Conservation (phyloP, 1,140 invertebrate species). For the Amphibalanus amphitrite region DNA sequence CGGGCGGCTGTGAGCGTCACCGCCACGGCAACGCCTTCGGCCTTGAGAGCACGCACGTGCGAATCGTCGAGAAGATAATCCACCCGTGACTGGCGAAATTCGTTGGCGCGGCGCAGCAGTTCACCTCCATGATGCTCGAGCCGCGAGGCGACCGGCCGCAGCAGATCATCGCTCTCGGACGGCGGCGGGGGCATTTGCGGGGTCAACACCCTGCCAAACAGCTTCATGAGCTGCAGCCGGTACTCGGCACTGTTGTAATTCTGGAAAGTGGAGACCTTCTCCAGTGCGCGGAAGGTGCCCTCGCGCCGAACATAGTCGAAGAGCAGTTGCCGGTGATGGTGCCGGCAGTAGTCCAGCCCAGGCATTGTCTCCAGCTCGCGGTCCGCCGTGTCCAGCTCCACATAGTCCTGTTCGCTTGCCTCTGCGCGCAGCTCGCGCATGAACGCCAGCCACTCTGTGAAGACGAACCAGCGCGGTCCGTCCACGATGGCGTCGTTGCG, state of each 20-base stretch:
- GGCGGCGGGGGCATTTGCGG: too few relatives aligned
- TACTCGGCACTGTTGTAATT: not conserved
- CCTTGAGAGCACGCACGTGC: not conserved
- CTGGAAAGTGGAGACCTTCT: not conserved
- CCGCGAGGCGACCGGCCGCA: not conserved
- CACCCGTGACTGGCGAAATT: not conserved
- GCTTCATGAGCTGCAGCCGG: not conserved
- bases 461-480: not conserved
- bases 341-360: not conserved
- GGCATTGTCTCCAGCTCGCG: not conserved
- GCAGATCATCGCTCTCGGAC: not conserved
- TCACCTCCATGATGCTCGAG: not conserved
- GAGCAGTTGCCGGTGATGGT: not conserved
- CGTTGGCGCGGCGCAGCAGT: not conserved
- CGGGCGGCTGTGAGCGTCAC: not conserved
- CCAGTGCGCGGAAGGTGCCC: not conserved
- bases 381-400: not conserved
- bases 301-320: not conserved
- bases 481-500: not conserved
- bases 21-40: not conserved
- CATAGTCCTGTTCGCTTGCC: not conserved
- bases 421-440: not conserved
- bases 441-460: not conserved
- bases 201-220: not conserved
- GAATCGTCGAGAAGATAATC: not conserved